phyloP scores from a whole-genome alignment of 2,888 invertebrate genomes.

The Heliconius cydno region DNA sequence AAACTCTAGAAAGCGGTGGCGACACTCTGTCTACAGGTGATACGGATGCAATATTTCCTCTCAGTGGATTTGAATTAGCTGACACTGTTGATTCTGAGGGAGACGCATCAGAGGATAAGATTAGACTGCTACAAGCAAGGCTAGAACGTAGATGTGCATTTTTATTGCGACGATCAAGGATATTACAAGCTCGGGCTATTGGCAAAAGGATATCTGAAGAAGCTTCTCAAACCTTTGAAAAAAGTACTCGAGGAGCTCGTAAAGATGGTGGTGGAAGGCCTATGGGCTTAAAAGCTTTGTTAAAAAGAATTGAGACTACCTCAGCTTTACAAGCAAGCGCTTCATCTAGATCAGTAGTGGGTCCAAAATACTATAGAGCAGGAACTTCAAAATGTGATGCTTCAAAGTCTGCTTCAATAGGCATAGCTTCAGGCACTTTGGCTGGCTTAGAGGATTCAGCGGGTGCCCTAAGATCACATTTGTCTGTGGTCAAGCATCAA shows the following conservation, averaged over 20 bases:
- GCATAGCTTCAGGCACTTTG: slow-evolving; percentile 85
- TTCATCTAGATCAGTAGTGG: slow-evolving; percentile 66
- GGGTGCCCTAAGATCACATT: slow-evolving; percentile 88
- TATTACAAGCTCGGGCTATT: slow-evolving; percentile 89
- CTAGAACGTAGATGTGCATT: slow-evolving; percentile 88
- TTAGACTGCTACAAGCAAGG: slow-evolving; percentile 82
- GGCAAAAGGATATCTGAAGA: slow-evolving; percentile 92
- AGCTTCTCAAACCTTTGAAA: slow-evolving; percentile 85
- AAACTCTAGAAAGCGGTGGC: slow-evolving; percentile 86
- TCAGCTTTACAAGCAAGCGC: slow-evolving; percentile 74
- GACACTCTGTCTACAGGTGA: slow-evolving; percentile 74
- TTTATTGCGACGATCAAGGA: slow-evolving; percentile 88
- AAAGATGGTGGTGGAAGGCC: slow-evolving; percentile 78
- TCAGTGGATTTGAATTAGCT: slow-evolving; percentile 73
- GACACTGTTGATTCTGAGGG: slow-evolving; percentile 81
- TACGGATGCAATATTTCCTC: slow-evolving; percentile 77
- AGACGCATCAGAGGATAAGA: slow-evolving; percentile 80
- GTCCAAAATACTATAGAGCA: slow-evolving; percentile 75
- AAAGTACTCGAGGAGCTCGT: slow-evolving; percentile 89
- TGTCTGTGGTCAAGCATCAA: slow-evolving; percentile 88
- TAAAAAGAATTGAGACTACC: slow-evolving; percentile 76
- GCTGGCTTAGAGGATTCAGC: slow-evolving; percentile 88
- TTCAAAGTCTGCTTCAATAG: slow-evolving; percentile 86
- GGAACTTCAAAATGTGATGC: slow-evolving; percentile 89
- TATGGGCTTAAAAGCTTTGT: slow-evolving; percentile 72